A percentile compares a stretch with the other conserved stretches of the same genome.
Evolutionary conservation across 2,113 vertebrate genomes (phyloP).

Genomic region (Passer montanus): DNA sequence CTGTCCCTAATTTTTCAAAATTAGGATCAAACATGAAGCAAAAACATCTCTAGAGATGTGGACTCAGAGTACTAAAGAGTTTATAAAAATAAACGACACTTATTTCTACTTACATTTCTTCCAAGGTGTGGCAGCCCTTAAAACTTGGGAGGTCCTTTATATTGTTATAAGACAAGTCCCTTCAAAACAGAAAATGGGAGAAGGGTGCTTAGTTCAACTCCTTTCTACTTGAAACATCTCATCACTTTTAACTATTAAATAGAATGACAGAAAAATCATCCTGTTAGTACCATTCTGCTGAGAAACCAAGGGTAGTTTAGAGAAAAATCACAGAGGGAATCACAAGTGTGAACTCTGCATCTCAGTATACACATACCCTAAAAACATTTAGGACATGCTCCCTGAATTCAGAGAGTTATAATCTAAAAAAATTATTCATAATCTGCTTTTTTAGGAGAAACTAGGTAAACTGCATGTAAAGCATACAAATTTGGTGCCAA

Average conservation of each 20-base stretch:
- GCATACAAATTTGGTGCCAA: background rate
- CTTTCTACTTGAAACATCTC: background rate
- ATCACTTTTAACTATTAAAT: background rate
- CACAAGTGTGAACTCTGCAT: background rate
- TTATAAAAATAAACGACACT: background rate
- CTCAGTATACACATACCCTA: rapidly evolving
- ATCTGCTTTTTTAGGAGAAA: background rate
- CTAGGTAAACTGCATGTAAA: background rate
- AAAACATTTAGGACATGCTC: background rate
- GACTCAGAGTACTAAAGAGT: background rate
- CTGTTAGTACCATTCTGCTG: background rate
- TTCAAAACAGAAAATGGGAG: conserved; percentile 48
- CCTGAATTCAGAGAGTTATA: background rate
- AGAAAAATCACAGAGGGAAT: background rate
- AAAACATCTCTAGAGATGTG: background rate
- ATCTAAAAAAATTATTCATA: background rate
- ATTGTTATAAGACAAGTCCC: conserved; percentile 94
- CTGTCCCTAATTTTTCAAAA: background rate
- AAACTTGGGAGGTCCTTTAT: conserved; percentile 88
- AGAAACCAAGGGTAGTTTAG: background rate
- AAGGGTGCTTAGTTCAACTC: background rate
- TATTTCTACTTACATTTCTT: conserved; percentile 90
- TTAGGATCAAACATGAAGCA: background rate
- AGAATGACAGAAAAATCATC: background rate
- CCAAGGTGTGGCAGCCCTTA: conserved; percentile 85